These are phyloP conservation scores for Diplosoma virens DNA, from an alignment of 23 tunicate genomes.

Conservation along the genomic window DNA sequence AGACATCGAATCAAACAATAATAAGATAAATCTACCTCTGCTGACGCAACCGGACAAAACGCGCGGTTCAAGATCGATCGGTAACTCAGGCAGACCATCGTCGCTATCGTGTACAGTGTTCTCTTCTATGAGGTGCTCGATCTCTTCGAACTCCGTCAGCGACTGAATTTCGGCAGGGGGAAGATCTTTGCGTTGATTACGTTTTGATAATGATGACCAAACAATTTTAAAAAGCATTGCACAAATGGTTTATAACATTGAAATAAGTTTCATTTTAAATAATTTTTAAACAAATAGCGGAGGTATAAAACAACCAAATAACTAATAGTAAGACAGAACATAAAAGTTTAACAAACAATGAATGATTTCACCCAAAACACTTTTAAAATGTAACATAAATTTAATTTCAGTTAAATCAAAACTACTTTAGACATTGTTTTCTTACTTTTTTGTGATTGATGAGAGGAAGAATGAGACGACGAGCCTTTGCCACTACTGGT, in stretches of 20 bases:
- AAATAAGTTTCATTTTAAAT: too few species aligned
- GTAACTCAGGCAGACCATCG: conserved; percentile 55
- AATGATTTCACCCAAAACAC: too few species aligned
- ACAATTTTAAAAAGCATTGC: neutral
- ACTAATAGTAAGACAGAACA: too few species aligned
- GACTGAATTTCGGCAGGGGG: conserved; percentile 57
- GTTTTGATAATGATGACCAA: neutral
- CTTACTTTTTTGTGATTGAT: too few species aligned
- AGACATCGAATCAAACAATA: neutral
- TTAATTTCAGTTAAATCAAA: too few species aligned
- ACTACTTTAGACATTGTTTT: too few species aligned
- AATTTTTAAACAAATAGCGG: too few species aligned
- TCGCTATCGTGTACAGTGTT: conserved; percentile 64
- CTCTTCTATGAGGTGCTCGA: conserved; percentile 67
- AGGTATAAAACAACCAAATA: too few species aligned
- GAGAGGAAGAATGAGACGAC: too few species aligned
- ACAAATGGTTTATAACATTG: neutral
- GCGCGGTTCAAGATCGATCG: conserved; percentile 45
- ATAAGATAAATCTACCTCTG: conserved; percentile 22
- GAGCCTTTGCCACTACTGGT: too few species aligned
- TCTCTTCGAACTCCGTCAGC: conserved; percentile 82
- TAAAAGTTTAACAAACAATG: too few species aligned
- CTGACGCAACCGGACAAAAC: conserved; percentile 52
- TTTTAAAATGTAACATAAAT: too few species aligned
- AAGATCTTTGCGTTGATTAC: neutral